These are phyloP conservation scores for Pristionchus entomophagus DNA, from an alignment of 2,888 invertebrate genomes.

Conservation along the genomic window DNA sequence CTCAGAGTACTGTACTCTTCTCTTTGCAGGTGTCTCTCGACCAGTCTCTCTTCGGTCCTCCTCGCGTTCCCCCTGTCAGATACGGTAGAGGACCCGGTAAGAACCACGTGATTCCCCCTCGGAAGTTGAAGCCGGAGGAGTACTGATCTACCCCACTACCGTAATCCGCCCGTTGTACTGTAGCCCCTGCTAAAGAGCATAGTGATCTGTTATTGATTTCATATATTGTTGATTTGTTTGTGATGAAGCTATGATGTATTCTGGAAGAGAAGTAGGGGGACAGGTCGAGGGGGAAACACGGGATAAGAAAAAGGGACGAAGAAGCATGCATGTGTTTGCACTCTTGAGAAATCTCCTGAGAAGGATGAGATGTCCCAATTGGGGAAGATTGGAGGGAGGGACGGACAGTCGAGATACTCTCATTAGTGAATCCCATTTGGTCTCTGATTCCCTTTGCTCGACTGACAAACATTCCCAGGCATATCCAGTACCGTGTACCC, in stretches of 20 bases:
- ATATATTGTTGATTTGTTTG: not conserved
- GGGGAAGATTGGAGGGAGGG: not conserved
- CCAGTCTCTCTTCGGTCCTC: conserved; percentile 64
- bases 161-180: conserved; percentile 14
- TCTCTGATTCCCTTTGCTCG: not conserved
- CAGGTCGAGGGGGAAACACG: not conserved
- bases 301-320: not conserved
- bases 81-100: conserved; percentile 66
- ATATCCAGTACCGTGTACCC: not conserved
- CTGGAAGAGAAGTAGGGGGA: not conserved
- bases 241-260: not conserved
- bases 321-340: conserved; percentile 43
- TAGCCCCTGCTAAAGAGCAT: not conserved
- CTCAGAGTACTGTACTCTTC: too few relatives aligned
- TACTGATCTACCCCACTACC: conserved; percentile 55
- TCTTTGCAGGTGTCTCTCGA: conserved; percentile 49
- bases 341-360: conserved; percentile 10
- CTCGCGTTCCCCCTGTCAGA: conserved; percentile 60
- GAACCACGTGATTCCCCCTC: conserved; percentile 66
- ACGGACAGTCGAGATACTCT: not conserved
- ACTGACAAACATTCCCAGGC: not conserved
- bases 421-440: not conserved
- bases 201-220: not conserved
- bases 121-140: conserved; percentile 68
- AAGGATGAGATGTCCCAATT: conserved; percentile 10